Percentiles rank a stretch among this genome's conserved stretches.
Evolutionary conservation across 2,888 invertebrate species (phyloP).

Genomic region (Ptychoptera contaminata): DNA sequence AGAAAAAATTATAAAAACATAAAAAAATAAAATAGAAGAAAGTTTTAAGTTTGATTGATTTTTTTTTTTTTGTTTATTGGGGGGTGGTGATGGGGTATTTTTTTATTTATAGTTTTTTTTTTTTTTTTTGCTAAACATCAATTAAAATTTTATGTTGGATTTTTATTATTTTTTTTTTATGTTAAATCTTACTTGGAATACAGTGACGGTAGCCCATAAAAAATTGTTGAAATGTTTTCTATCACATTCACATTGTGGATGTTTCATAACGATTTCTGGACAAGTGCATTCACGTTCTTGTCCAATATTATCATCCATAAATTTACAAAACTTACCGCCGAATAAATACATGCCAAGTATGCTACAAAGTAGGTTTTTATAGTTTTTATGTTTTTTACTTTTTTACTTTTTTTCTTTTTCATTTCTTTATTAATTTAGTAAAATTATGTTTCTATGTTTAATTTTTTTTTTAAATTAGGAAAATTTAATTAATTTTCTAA

Average conservation of each 20-base stretch:
- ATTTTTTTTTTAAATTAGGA: too few relatives aligned
- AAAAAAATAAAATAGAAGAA: neutral
- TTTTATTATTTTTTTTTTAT: neutral
- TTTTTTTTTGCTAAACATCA: neutral
- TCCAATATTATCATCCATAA: constrained; percentile 63
- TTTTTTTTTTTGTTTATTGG: neutral
- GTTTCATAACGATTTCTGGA: constrained; percentile 76
- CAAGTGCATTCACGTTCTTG: constrained; percentile 81
- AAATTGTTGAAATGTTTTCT: constrained; percentile 98
- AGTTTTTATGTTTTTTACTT: too few relatives aligned
- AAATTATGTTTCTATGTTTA: too few relatives aligned
- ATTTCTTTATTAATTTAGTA: too few relatives aligned
- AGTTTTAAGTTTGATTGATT: neutral
- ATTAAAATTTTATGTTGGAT: neutral
- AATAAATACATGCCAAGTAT: constrained; percentile 99
- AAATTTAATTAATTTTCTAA: too few relatives aligned
- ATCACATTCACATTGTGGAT: constrained; percentile 87
- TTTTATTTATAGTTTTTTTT: neutral
- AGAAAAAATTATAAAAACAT: too few relatives aligned
- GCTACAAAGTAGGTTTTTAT: constrained; percentile 38
- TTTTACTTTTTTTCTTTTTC: too few relatives aligned
- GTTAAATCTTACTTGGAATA: constrained; percentile 78
- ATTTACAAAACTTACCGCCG: constrained; percentile 99
- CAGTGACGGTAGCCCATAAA: constrained; percentile 93
- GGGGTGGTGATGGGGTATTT: neutral